phyloP scores from a whole-genome alignment of 2,888 invertebrate genomes.

The Idaea straminata region DNA sequence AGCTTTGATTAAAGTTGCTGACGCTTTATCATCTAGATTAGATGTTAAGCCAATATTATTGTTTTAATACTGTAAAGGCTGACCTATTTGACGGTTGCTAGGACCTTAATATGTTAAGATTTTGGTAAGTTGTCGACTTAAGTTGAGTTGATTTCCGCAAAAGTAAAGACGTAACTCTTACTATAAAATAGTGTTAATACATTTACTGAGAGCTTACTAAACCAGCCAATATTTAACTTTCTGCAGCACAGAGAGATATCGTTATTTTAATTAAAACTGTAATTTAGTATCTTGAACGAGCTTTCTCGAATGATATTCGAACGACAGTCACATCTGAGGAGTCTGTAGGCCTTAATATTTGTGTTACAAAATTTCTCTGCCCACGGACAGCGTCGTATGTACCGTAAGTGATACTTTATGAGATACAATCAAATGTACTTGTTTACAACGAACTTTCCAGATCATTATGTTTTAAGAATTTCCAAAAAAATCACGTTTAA shows the following conservation, averaged over 20 bases:
- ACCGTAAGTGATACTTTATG: conserved; percentile 61
- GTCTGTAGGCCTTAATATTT: conserved; percentile 19
- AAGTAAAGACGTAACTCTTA: not conserved
- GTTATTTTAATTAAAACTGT: conserved; percentile 10
- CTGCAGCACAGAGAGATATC: conserved; percentile 3
- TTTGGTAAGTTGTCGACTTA: too few relatives aligned
- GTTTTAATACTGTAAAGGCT: too few relatives aligned
- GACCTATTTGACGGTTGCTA: too few relatives aligned
- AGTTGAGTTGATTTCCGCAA: too few relatives aligned
- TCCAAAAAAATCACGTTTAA: conserved; percentile 7
- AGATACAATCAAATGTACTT: conserved; percentile 65
- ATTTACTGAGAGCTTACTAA: not conserved
- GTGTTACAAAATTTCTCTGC: conserved; percentile 67
- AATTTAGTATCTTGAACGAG: not conserved
- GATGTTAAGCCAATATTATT: too few relatives aligned
- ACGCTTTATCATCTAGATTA: too few relatives aligned
- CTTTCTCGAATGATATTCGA: not conserved
- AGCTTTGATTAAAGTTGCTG: too few relatives aligned
- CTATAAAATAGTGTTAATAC: not conserved
- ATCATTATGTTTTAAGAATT: conserved; percentile 43
- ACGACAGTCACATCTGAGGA: not conserved
- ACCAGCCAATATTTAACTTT: not conserved
- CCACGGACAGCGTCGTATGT: conserved; percentile 55
- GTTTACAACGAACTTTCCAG: conserved; percentile 66
- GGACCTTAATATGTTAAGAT: too few relatives aligned